These are phyloP conservation scores for Regulus satrapa DNA, from an alignment of 2,113 vertebrate genomes.

Conservation along the genomic window DNA sequence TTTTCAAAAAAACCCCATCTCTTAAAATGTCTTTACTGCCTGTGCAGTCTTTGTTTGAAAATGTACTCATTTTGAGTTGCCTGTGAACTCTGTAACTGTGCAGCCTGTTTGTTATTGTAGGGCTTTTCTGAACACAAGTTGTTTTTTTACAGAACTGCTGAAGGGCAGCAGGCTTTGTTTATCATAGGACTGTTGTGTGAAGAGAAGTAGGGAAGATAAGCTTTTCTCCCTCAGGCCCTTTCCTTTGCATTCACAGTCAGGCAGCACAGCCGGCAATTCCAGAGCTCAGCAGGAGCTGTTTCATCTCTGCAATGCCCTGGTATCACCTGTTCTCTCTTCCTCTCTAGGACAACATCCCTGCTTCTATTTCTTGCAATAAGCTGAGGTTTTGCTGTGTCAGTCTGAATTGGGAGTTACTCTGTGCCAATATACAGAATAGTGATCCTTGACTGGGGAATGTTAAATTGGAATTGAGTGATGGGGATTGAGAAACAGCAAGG, in stretches of 20 bases:
- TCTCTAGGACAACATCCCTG: background rate
- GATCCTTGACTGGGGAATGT: background rate
- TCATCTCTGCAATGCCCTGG: background rate
- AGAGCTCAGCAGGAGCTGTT: background rate
- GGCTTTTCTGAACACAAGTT: background rate
- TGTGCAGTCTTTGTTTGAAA: slow-evolving; percentile 6
- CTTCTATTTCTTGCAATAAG: background rate
- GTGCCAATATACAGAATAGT: background rate
- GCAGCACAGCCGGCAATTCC: background rate
- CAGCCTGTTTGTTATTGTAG: background rate
- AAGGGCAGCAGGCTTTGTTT: slow-evolving; percentile 5
- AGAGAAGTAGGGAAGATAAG: background rate
- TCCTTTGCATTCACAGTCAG: background rate
- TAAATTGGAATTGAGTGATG: background rate
- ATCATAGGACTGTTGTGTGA: background rate
- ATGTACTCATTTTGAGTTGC: background rate
- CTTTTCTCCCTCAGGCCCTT: background rate
- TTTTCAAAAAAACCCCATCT: background rate
- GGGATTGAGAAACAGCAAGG: background rate
- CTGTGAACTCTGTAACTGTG: background rate
- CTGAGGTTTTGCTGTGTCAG: background rate
- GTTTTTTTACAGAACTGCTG: background rate
- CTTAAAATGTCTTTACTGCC: background rate
- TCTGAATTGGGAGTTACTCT: background rate
- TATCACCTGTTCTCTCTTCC: background rate